These are phyloP conservation scores for Melanostoma scalare DNA, from an alignment of 2,888 invertebrate species.

Conservation along the genomic window DNA sequence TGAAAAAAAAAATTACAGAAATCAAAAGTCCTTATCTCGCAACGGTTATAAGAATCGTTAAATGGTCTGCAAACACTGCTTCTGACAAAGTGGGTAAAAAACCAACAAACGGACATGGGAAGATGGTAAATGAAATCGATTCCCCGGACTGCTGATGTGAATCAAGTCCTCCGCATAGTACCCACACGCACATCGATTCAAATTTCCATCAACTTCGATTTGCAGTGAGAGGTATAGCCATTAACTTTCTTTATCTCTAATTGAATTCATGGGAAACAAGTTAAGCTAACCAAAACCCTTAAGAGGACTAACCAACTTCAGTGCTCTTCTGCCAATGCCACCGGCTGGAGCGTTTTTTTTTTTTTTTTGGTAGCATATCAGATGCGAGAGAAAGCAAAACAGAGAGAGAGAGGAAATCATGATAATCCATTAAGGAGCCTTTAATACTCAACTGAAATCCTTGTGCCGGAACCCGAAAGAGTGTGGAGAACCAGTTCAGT, in stretches of 20 bases:
- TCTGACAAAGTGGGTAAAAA: constrained; percentile 38
- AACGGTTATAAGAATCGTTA: constrained; percentile 34
- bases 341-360: not conserved
- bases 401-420: constrained; percentile 5
- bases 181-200: constrained; percentile 22
- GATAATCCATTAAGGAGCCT: constrained; percentile 54
- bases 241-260: constrained; percentile 68
- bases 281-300: constrained; percentile 39
- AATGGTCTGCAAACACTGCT: constrained; percentile 52
- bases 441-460: constrained; percentile 18
- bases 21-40: constrained; percentile 42
- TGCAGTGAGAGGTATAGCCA: constrained; percentile 11
- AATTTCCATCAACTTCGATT: not conserved
- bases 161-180: not conserved
- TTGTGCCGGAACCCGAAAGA: constrained; percentile 26
- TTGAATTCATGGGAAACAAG: constrained; percentile 65
- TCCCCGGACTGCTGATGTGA: not conserved
- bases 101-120: constrained; percentile 15
- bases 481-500: constrained; percentile 40
- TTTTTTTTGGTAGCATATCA: too few relatives aligned
- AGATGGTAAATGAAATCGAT: constrained; percentile 48
- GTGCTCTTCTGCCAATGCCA: constrained; percentile 3
- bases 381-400: too few relatives aligned
- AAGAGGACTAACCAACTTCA: constrained; percentile 18
- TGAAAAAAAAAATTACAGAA: constrained; percentile 14